Evolutionary conservation across 2,797 vertebrate genomes (phyloP), one percentile per base, ranked within the genome.

Genomic region (Muscicapa comitata): DNA sequence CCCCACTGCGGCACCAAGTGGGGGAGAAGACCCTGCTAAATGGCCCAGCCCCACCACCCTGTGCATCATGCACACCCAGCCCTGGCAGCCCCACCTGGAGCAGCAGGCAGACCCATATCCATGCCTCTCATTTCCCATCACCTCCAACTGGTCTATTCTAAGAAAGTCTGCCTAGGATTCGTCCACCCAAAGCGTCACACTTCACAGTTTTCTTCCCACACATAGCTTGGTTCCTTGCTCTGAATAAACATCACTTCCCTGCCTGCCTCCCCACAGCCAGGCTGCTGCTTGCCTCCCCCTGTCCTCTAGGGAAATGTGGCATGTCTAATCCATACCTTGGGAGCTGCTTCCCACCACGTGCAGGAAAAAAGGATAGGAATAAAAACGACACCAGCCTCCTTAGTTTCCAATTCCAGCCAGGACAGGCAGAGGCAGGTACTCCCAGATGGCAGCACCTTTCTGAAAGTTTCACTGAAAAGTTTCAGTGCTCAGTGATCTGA

Each of bases 201-300:
- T 88, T 90, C 68, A 43, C 83, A 95, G 78, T 63, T 95, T 66
- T 81, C 85, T 58, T 76, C 92, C 92, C 63, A 87, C 28, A 1
- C 90, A 76, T 43, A 77, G 70, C 83, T 88, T 55, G 26, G 15
- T 26, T 53, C 47, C 63, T 70, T 16, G 28, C 78, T 58, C 48
- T 43, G 76, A 83, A 83, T 37, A 80, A 74, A 51, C 48, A 6
- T 37, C 15, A 8, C 55, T 55, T 70, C 65, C 31, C 61, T 45
- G 57, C 79, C 42, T 24, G 38, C 19, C 17, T 28, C 42, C 42
- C 45, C 25, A 10, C 10, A 18, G 61, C 63, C 28, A 14, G 43
- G 23, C 31, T 67, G 45, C 19, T 11, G 19, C 61, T 70, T 24
- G 16, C 57, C 59, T 47, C 31, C 25, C 51, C 31, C 55, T 6